Base-by-base conservation (phyloP, 2,888 invertebrate species). In the Eupithecia centaureata region DNA sequence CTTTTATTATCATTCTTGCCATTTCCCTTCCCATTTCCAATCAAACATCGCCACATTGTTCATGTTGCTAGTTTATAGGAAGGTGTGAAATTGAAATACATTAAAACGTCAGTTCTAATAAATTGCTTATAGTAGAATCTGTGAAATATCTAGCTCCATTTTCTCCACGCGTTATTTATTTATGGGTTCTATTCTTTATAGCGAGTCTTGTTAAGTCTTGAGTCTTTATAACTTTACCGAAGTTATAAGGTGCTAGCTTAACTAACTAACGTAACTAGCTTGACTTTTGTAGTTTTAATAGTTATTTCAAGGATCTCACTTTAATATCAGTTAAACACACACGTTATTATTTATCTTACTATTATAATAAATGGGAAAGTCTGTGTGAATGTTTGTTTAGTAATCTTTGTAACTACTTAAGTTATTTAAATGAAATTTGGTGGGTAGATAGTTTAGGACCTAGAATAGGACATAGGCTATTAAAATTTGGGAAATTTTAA, bases 81-180 rank as follows among this genome's bases (percentile, higher is more conserved):
- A 47, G 47, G 47, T 22, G 47, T 22, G 47, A 22, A 22, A 47
- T 47, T 54, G 8, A 15, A 54, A 27, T 28, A 27, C 28, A 47
- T 47, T 47, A 47, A 47, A 47, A 47, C 22, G 22, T 47, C 47
- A 22, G 22, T 47, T 47, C 18, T 47, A 47, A 47, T 22, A 47
- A 22, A 47, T 47, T 22, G 47, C 47, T 22, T 47, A 47, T 22
- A 47, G 47, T 22, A 47, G 47, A 47, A 47, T 47, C 22, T 22
- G 18, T 47, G 47, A 47, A 47, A 22, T 47, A 47, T 22, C 22
- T 22, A n/a, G 42, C 47, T 3, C 47, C 47, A 47, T 22, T 42
- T 42, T 42, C 42, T 42, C 22, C 47, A 47, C 22, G 47, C 22
- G 47, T 22, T 47, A 22, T 8, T 47, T 22, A 47, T 47, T 47